Conservation (phyloP, 2,113 vertebrate species). For the Sakesphorus luctuosus region DNA sequence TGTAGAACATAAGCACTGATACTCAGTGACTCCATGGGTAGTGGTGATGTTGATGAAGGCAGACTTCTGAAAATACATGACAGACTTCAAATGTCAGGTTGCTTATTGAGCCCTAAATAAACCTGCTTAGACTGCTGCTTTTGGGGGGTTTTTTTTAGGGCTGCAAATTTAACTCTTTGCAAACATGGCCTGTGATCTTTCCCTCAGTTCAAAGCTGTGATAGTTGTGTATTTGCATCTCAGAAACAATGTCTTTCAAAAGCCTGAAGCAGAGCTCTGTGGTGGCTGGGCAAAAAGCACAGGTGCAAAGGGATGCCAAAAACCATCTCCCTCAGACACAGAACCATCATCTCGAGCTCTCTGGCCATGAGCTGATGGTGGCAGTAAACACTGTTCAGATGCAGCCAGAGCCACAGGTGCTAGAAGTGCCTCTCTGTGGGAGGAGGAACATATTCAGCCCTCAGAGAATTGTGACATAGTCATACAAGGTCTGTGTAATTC, state of each 20-base stretch:
- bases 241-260: neutral
- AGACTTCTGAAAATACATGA: constrained; percentile 10
- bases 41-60: neutral
- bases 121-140: neutral
- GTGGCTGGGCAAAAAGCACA: neutral
- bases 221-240: neutral
- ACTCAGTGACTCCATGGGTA: accelerated
- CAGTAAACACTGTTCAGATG: neutral
- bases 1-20: neutral
- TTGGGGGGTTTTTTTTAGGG: neutral
- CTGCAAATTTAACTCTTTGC: constrained; percentile 10
- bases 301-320: neutral
- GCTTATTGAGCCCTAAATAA: constrained; percentile 3
- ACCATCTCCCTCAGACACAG: neutral
- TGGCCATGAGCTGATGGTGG: neutral
- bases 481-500: neutral
- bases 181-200: neutral
- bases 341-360: neutral
- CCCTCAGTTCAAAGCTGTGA: neutral
- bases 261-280: neutral
- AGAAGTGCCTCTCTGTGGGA: neutral
- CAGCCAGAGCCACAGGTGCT: neutral
- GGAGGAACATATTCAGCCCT: neutral
- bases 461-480: neutral
- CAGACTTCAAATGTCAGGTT: constrained; percentile 18